phyloP scores from a whole-genome alignment of 2,888 invertebrate genomes.

The Sinhomidia bicolor region DNA sequence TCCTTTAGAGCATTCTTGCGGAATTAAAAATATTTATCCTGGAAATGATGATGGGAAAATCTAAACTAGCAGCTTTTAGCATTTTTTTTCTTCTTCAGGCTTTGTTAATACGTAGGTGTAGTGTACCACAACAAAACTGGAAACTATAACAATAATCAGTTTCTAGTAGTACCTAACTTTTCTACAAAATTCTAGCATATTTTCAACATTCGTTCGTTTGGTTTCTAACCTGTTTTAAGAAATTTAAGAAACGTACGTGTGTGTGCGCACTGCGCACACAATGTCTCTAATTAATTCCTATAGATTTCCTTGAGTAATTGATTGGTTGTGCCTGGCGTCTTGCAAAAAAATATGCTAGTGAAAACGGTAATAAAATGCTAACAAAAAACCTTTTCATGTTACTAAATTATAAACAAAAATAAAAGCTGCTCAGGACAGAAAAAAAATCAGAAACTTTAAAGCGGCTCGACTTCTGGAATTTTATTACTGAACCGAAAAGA shows the following conservation, averaged over 20 bases:
- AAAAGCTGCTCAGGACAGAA: no score
- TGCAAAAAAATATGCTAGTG: not conserved
- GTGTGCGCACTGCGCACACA: no score
- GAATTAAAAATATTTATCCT: no score
- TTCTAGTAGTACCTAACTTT: not conserved
- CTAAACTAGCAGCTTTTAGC: no score
- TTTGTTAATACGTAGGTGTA: not conserved
- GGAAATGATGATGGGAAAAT: not conserved
- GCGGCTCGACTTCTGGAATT: not conserved
- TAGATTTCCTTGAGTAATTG: not conserved
- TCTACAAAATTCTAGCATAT: not conserved
- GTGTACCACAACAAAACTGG: not conserved
- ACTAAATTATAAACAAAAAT: no score
- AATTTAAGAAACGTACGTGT: slow-evolving; percentile 7
- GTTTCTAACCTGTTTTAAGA: not conserved
- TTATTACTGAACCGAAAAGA: not conserved
- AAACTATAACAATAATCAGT: not conserved
- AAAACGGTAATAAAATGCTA: no score
- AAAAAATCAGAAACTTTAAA: not conserved
- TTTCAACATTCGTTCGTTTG: not conserved
- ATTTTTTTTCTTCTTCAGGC: no score
- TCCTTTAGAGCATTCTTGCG: not conserved
- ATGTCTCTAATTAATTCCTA: not conserved
- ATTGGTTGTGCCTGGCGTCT: not conserved
- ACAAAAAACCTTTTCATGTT: no score